Conservation (phyloP, 2,888 invertebrate genomes). For the Ophion ellenae region DNA sequence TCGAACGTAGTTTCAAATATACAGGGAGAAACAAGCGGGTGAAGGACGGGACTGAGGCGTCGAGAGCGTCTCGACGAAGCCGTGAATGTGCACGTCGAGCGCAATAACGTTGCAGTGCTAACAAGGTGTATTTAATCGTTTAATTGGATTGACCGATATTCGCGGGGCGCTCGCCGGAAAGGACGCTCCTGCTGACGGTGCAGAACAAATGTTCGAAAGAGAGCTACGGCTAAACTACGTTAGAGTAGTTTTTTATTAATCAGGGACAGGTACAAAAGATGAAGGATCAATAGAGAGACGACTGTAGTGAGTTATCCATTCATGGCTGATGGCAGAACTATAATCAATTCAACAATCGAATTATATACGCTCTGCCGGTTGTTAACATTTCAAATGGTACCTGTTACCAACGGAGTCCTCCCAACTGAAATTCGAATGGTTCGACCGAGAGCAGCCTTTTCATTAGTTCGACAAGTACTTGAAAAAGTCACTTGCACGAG, state of each 20-base stretch:
- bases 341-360: too few relatives aligned
- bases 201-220: slow-evolving; percentile 17
- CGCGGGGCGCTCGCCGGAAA: slow-evolving; percentile 50
- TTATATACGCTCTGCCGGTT: too few relatives aligned
- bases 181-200: slow-evolving; percentile 40
- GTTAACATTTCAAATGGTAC: too few relatives aligned
- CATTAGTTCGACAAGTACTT: too few relatives aligned
- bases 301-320: too few relatives aligned
- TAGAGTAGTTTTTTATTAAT: not conserved
- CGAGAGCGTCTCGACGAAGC: slow-evolving; percentile 62
- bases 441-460: too few relatives aligned
- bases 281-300: too few relatives aligned
- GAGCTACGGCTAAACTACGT: not conserved
- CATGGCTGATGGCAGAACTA: too few relatives aligned
- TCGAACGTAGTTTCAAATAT: not conserved
- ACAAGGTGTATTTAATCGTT: slow-evolving; percentile 75
- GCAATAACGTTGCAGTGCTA: slow-evolving; percentile 58
- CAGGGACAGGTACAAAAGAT: too few relatives aligned
- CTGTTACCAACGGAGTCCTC: too few relatives aligned
- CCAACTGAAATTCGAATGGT: too few relatives aligned
- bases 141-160: slow-evolving; percentile 82
- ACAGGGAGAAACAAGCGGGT: slow-evolving; percentile 1
- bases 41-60: slow-evolving; percentile 17
- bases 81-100: slow-evolving; percentile 63
- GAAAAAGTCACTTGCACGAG: too few relatives aligned